Conservation (phyloP, 2,888 invertebrate genomes). For the Syritta pipiens region DNA sequence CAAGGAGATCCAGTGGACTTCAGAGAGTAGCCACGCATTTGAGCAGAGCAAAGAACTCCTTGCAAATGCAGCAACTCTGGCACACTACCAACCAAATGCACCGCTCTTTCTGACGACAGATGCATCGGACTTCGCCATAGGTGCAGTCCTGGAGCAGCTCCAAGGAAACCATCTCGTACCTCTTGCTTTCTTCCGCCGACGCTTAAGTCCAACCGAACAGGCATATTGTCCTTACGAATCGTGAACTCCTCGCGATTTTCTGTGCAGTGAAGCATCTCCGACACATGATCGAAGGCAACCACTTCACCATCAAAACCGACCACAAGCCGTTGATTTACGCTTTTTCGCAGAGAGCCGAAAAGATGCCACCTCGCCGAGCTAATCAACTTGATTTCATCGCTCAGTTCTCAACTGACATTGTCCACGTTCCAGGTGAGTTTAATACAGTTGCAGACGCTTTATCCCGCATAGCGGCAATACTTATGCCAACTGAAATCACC, state of each 20-base stretch:
- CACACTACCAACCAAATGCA: constrained; percentile 4
- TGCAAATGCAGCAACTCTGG: constrained; percentile 17
- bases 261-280: constrained; percentile 72
- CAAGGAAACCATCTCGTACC: constrained; percentile 39
- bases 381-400: too few species aligned
- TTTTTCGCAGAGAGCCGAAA: too few species aligned
- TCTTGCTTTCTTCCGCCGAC: constrained; percentile 70
- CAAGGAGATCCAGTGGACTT: constrained; percentile 4
- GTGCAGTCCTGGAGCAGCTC: constrained; percentile 39
- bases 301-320: constrained; percentile 41
- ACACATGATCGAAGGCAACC: constrained; percentile 61
- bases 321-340: constrained; percentile 41
- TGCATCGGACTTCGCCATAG: constrained; percentile 46
- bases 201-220: constrained; percentile 71
- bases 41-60: constrained; percentile 49
- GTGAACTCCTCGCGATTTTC: constrained; percentile 74
- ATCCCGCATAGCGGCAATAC: too few species aligned
- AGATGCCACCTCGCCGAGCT: too few species aligned
- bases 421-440: too few species aligned
- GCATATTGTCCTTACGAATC: not conserved
- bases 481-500: too few species aligned
- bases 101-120: constrained; percentile 34
- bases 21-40: not conserved
- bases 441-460: too few species aligned
- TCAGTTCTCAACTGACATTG: too few species aligned